Evolutionary conservation across 2,113 vertebrate species (phyloP).

Genomic region (Pyxicephalus adspersus): DNA sequence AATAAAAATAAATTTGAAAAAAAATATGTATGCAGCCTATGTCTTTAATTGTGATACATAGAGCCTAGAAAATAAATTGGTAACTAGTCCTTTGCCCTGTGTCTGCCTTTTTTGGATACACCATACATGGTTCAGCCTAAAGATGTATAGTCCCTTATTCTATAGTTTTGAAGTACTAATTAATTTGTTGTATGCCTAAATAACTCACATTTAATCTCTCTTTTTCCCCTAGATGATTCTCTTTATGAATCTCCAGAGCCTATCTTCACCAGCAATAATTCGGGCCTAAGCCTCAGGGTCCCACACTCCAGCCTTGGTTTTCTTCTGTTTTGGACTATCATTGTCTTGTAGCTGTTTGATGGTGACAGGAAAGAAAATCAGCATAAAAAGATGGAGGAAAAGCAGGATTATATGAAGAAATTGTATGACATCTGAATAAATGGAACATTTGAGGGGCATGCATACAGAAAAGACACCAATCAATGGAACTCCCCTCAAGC

Average conservation of each 20-base stretch:
- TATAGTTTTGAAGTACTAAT: too few species aligned
- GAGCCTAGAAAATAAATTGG: too few species aligned
- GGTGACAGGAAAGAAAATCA: not conserved
- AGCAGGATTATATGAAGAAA: not conserved
- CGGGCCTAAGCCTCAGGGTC: slow-evolving; percentile 75
- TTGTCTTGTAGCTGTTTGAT: slow-evolving; percentile 69
- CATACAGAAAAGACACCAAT: slow-evolving; percentile 1
- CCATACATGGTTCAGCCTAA: too few species aligned
- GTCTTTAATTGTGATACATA: too few species aligned
- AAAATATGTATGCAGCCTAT: too few species aligned
- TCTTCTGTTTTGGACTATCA: slow-evolving; percentile 73
- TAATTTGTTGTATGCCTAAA: too few species aligned
- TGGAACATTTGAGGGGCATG: slow-evolving; percentile 27
- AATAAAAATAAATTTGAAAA: too few species aligned
- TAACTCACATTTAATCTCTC: not conserved
- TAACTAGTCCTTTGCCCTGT: too few species aligned
- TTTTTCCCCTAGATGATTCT: slow-evolving; percentile 80
- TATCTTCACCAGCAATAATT: slow-evolving; percentile 94
- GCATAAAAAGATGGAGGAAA: slow-evolving; percentile 21
- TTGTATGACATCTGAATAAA: slow-evolving; percentile 17
- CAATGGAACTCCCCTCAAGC: not conserved
- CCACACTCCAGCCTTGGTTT: slow-evolving; percentile 68
- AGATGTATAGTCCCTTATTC: too few species aligned
- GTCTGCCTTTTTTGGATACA: too few species aligned
- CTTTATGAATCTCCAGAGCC: slow-evolving; percentile 93